Conservation (phyloP, 2,888 invertebrate genomes). For the Margaritifera margaritifera region DNA sequence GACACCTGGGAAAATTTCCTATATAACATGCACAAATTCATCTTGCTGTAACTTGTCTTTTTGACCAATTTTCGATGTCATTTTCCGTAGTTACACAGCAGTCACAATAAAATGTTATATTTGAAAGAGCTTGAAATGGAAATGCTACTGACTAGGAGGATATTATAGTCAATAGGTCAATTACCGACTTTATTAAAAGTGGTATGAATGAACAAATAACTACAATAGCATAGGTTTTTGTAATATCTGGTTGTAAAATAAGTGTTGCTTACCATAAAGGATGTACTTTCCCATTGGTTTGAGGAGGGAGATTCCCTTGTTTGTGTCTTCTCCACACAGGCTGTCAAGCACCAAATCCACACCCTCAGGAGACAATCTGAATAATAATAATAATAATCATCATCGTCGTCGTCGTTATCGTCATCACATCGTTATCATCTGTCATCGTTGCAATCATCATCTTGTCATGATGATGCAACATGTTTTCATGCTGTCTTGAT, state of each 20-base stretch:
- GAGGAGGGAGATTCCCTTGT: conserved; percentile 85
- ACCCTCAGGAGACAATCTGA: conserved; percentile 75
- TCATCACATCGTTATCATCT: conserved; percentile 2
- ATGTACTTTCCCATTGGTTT: conserved; percentile 93
- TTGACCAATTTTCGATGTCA: no score
- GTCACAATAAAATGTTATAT: no score
- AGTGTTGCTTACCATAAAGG: conserved; percentile 79
- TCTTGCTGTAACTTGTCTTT: no score
- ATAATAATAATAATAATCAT: conserved; percentile 5
- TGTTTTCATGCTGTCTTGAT: no score
- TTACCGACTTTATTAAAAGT: neutral
- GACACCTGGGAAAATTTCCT: no score
- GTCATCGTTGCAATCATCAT: neutral
- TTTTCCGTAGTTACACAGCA: no score
- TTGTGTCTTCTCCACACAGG: conserved; percentile 90
- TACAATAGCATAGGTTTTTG: neutral
- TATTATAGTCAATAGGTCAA: no score
- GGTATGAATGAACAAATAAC: neutral
- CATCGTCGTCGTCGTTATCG: neutral
- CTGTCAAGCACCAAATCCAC: conserved; percentile 91
- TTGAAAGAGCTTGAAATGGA: no score
- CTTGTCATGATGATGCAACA: neutral
- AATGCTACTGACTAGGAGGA: no score
- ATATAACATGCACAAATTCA: no score
- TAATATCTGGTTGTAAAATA: neutral